Conservation (phyloP, 2,113 vertebrate species). For the Larimichthys crocea region DNA sequence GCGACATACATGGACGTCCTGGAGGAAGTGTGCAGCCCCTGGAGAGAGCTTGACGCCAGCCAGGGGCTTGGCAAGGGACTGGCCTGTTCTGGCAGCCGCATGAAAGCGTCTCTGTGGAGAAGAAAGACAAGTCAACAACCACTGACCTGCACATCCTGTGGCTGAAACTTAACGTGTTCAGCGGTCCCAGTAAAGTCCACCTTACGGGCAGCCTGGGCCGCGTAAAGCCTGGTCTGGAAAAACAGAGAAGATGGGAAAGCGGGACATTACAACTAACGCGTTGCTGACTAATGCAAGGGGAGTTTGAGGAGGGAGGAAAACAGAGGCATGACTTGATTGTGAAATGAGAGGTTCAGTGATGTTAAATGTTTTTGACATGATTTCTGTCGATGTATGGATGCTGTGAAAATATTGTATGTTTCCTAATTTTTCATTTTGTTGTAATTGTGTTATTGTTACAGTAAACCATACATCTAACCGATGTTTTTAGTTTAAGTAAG, state of each 20-base stretch:
- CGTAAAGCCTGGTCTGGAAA: conserved; percentile 91
- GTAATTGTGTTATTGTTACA: neutral
- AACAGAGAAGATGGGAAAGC: conserved; percentile 56
- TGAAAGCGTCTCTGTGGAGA: conserved; percentile 70
- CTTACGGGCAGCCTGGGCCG: conserved; percentile 91
- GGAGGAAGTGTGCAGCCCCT: conserved; percentile 48
- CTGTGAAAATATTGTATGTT: neutral
- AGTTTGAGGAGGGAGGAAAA: neutral
- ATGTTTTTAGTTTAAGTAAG: too few species aligned
- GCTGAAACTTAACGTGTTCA: conserved; percentile 79
- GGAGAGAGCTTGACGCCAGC: conserved; percentile 63
- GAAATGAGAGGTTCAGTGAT: neutral
- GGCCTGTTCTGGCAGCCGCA: conserved; percentile 56
- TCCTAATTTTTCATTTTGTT: neutral
- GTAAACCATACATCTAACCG: too few species aligned
- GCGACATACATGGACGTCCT: conserved; percentile 76
- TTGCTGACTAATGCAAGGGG: neutral
- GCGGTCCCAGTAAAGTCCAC: conserved; percentile 72
- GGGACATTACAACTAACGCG: conserved; percentile 47
- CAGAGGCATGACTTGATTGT: neutral
- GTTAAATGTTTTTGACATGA: neutral
- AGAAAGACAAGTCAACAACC: conserved; percentile 63
- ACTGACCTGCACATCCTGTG: conserved; percentile 94
- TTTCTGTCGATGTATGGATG: neutral
- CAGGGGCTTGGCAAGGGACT: conserved; percentile 64